Evolutionary conservation across 2,113 vertebrate genomes (phyloP).

Genomic region (Cygnus atratus): DNA sequence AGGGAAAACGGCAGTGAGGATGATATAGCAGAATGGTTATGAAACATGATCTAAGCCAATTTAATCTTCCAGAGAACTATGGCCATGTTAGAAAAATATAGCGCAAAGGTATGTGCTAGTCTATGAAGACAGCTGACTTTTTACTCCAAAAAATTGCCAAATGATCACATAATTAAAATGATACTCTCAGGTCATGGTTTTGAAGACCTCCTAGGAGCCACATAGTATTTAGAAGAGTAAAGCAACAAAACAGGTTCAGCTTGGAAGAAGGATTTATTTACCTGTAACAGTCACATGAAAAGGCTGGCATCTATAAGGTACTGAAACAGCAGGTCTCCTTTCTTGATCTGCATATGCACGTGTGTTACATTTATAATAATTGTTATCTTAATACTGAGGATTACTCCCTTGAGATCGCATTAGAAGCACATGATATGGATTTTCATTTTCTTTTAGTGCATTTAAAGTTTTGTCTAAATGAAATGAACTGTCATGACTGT

Average conservation of each 20-base stretch:
- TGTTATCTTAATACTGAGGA: not conserved
- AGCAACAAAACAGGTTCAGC: not conserved
- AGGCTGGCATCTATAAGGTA: not conserved
- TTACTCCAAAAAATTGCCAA: not conserved
- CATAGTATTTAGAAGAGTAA: not conserved
- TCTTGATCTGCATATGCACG: not conserved
- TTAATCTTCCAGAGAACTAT: not conserved
- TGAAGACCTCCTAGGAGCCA: not conserved
- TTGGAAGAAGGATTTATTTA: not conserved
- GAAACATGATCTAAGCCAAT: not conserved
- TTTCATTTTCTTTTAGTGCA: not conserved
- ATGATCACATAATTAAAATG: not conserved
- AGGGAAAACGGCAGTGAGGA: not conserved
- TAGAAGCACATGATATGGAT: not conserved
- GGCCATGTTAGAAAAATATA: not conserved
- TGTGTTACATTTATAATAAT: not conserved
- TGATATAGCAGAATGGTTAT: not conserved
- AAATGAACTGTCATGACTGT: not conserved
- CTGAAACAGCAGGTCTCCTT: not conserved
- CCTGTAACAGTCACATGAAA: not conserved
- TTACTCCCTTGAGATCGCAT: not conserved
- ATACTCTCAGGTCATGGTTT: not conserved
- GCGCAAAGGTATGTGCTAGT: not conserved
- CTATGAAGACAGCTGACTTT: not conserved
- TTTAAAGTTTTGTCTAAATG: not conserved